These are phyloP conservation scores for Zoanthus sociatus DNA, from an alignment of 92 coral and sea anemone genomes.

Conservation along the genomic window DNA sequence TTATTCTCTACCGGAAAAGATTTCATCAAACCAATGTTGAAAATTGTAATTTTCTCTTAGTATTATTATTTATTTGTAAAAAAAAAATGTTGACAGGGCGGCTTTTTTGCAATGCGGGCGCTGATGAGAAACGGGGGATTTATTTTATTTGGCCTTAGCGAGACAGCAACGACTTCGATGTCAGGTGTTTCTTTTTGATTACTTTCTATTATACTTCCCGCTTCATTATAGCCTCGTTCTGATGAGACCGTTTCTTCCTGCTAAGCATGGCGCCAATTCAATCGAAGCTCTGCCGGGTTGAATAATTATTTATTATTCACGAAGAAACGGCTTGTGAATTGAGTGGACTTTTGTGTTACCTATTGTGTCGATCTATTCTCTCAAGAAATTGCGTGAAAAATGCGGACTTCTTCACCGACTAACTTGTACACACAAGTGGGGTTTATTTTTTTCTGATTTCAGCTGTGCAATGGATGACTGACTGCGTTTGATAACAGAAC, in stretches of 20 bases:
- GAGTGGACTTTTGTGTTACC: constrained; percentile 45
- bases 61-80: no score
- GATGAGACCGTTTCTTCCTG: constrained; percentile 40
- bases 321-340: constrained; percentile 47
- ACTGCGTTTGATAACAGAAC: constrained; percentile 40
- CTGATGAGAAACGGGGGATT: no score
- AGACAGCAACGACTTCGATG: no score
- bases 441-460: constrained; percentile 3
- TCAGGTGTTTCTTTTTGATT: constrained; percentile 23
- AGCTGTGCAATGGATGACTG: constrained; percentile 42
- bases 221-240: constrained; percentile 45
- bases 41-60: no score
- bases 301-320: constrained; percentile 49
- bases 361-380: constrained; percentile 22
- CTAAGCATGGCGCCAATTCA: constrained; percentile 54
- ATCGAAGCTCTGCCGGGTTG: constrained; percentile 39
- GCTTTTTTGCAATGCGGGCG: no score
- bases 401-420: constrained; percentile 13
- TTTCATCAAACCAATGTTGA: no score
- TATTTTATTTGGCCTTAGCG: no score
- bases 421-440: neutral
- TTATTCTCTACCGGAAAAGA: no score
- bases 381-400: constrained; percentile 23
- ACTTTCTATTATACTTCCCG: constrained; percentile 40
- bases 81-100: no score